Base-by-base conservation (phyloP, 1,140 invertebrate genomes). In the Micrasema longulum region DNA sequence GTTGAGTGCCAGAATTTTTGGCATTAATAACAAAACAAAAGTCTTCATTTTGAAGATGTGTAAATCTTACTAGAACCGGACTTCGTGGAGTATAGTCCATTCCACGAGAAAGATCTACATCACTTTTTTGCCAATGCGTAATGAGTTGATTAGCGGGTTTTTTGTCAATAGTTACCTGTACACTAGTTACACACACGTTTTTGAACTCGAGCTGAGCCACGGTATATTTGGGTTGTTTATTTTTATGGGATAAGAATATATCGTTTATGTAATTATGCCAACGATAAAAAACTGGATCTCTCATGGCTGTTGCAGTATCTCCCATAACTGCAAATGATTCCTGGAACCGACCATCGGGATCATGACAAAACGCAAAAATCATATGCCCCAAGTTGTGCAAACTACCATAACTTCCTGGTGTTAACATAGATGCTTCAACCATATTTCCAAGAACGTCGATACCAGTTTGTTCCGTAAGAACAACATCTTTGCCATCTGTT, bases 211-310 rank as follows among this genome's bases (percentile, higher is more conserved):
- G 82, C 26, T 48, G 45, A 5, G 31, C 67, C 14, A 74, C 76
- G 0, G 81, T 87, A 74, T 93, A 93, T 45, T 87, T 79, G 1
- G 88, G 82, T 16, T 95, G 80, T 6, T 88, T 90, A 22, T 84
- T 86, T 81, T 95, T 95, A 80, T 92, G 90, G 76, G 91, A 85
- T 71, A 89, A 83, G 84, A 95, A 95, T 3, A 95, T 83, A 60
- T 93, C 88, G 76, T 96, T 92, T 14, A 95, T 85, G 74, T 89
- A 91, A 3, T 91, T 88, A 76, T 95, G 94, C 91, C 90, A 95
- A 78, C 91, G 89, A 80, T 95, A 96, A 82, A 96, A 95, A 4
- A 93, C 81, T 0, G 94, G 94, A 82, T 96, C 94, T n/a, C 94
- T 86, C 92, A 93, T 91, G 1, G 91, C 89, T 11, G 91, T 93